Conservation (phyloP, 2,888 invertebrate genomes). For the Orchesella flavescens region DNA sequence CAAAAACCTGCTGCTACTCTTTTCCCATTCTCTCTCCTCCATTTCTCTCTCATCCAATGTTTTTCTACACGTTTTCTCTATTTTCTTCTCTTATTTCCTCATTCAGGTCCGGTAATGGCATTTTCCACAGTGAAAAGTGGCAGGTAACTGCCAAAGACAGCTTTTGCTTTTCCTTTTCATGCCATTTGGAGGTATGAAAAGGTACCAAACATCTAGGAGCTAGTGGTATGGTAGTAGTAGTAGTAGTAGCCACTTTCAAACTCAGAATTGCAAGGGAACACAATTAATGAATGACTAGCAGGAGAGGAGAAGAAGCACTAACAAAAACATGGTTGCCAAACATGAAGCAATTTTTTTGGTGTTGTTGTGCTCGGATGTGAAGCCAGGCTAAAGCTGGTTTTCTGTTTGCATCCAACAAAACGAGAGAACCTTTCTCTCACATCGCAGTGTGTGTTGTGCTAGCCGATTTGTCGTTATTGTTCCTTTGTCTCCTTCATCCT, state of each 20-base stretch:
- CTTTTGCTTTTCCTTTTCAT: conserved; percentile 39
- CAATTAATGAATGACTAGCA: too few species aligned
- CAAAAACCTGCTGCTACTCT: background rate
- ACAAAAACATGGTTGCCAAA: too few species aligned
- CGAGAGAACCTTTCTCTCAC: too few species aligned
- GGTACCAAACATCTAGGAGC: background rate
- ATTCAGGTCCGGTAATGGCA: conserved; percentile 45
- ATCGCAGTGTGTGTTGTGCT: background rate
- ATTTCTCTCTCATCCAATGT: background rate
- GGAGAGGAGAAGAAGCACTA: too few species aligned
- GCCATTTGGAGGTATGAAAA: background rate
- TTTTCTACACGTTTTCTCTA: conserved; percentile 16
- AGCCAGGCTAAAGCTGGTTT: too few species aligned
- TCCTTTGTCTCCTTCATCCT: conserved; percentile 14
- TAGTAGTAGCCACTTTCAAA: too few species aligned
- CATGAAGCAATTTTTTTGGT: too few species aligned
- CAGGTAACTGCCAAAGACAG: conserved; percentile 64
- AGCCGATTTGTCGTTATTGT: conserved; percentile 4
- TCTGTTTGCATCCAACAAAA: background rate
- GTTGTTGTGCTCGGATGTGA: too few species aligned
- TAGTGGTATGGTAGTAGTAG: too few species aligned
- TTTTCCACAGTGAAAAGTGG: conserved; percentile 56
- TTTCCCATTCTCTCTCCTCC: background rate
- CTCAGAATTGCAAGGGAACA: too few species aligned
- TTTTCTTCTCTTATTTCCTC: conserved; percentile 42